Conservation (phyloP, 1,140 invertebrate genomes). For the Drosophila virilis region DNA sequence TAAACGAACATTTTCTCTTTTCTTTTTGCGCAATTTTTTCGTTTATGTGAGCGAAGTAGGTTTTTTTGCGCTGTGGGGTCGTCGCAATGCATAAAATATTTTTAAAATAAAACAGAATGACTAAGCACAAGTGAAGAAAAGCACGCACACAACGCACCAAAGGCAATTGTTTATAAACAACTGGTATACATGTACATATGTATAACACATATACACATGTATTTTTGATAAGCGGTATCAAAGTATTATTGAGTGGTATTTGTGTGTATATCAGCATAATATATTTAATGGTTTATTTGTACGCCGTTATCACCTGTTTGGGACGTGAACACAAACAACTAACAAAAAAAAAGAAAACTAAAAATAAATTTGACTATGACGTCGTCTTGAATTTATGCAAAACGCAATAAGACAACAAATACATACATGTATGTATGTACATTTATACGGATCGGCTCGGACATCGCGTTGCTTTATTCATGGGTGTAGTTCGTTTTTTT, state of each 20-base stretch:
- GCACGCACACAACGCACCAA: constrained; percentile 1
- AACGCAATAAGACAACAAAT: constrained; percentile 64
- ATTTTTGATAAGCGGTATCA: constrained; percentile 48
- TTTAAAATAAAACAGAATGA: constrained; percentile 68
- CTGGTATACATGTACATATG: neutral
- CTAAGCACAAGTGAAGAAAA: constrained; percentile 55
- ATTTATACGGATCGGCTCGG: constrained; percentile 21
- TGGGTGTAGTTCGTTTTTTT: constrained; percentile 38
- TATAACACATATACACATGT: neutral
- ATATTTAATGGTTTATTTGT: constrained; percentile 32
- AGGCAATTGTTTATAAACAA: constrained; percentile 62
- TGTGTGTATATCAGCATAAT: constrained; percentile 11
- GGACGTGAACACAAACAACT: constrained; percentile 37
- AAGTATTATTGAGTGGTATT: constrained; percentile 22
- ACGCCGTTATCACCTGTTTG: constrained; percentile 52
- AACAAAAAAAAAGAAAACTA: constrained; percentile 39
- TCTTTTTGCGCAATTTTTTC: constrained; percentile 49
- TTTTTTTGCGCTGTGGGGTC: constrained; percentile 61
- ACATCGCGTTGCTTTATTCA: constrained; percentile 34
- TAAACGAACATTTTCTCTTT: constrained; percentile 62
- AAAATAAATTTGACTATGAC: constrained; percentile 38
- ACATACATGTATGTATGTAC: neutral
- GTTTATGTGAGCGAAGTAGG: constrained; percentile 52
- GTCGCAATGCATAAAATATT: constrained; percentile 42
- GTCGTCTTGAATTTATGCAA: constrained; percentile 62